Base-by-base conservation (phyloP, 2,113 vertebrate species). In the Boulengeromyrus knoepffleri region DNA sequence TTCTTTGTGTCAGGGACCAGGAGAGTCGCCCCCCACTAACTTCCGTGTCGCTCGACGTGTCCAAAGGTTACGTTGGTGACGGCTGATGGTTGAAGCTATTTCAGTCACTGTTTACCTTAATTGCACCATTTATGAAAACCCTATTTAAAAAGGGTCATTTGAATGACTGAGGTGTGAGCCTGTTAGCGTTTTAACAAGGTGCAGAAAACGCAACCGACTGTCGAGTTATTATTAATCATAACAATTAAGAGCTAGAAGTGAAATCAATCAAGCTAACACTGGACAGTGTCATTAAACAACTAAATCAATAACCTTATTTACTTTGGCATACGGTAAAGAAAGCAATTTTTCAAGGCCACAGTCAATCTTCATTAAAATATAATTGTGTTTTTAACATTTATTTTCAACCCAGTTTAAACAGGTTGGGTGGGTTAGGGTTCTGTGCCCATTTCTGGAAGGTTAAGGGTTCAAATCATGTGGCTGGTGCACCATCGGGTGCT, bases 101-200 rank as follows among this genome's bases (percentile, higher is more conserved):
- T 53, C 5, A n/a, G 84, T 46, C 49, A 87, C 85, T 87, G 50
- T 53, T 87, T 87, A 87, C 47, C 27, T 56, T 52, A 53, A 87
- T 87, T 87, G 50, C 27, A n/a, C 85, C 85, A 87, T 87, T 87
- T 85, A 85, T n/a, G 47, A 87, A 87, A 87, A 52, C 31, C 49
- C n/a, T 17, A 31, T 15, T 87, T 87, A 87, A 53, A 87, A 9
- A 87, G 85, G 85, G 85, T 52, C 83, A 85, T 10, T 47, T 47
- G 83, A 85, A 85, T 87, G 49, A 53, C 49, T 87, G 50, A 87
- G 50, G 49, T 53, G 85, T 31, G 50, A 17, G 46, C 49, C 45
- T 87, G 49, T 56, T 87, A 19, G 12, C 12, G 36, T 52, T 49
- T 52, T 19, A 87, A 87, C 70, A 39, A 80, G 74, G 31, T 39